These are phyloP conservation scores for Dryobates pubescens DNA, from an alignment of 2,797 vertebrate genomes.

Conservation along the genomic window DNA sequence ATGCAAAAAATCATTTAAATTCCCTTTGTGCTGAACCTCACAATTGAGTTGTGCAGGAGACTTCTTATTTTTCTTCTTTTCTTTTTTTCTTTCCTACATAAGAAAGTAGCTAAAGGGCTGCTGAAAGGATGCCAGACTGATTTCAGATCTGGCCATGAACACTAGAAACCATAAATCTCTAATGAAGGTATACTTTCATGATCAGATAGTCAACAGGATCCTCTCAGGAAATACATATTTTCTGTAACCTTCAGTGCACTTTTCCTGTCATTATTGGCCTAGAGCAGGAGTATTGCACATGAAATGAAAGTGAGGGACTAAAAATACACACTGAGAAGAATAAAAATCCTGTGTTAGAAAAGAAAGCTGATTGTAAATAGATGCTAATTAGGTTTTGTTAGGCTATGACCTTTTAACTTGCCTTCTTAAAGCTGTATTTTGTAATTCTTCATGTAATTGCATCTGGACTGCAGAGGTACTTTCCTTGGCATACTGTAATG, in stretches of 20 bases:
- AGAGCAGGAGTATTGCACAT: neutral
- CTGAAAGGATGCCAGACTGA: neutral
- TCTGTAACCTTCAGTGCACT: neutral
- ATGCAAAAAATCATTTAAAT: neutral
- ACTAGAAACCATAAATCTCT: neutral
- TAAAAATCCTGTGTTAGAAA: neutral
- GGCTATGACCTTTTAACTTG: neutral
- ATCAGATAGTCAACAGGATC: neutral
- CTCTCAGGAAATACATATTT: neutral
- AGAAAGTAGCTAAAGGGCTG: neutral
- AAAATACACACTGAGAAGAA: neutral
- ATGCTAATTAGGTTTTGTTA: neutral
- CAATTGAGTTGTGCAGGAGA: neutral
- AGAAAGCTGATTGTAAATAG: neutral
- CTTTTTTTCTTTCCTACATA: neutral
- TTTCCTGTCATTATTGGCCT: neutral
- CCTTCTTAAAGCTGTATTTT: neutral
- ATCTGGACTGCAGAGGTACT: neutral
- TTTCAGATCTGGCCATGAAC: neutral
- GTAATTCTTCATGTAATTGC: neutral
- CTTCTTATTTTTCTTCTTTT: neutral
- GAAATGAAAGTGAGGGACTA: neutral
- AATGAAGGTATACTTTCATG: neutral
- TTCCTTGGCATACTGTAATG: neutral
- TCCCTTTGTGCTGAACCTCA: neutral